A percentile compares a stretch with the other conserved stretches of the same genome.
phyloP scores from a whole-genome alignment of 1,140 invertebrate genomes.

The Ceratoteleas bidentatus region DNA sequence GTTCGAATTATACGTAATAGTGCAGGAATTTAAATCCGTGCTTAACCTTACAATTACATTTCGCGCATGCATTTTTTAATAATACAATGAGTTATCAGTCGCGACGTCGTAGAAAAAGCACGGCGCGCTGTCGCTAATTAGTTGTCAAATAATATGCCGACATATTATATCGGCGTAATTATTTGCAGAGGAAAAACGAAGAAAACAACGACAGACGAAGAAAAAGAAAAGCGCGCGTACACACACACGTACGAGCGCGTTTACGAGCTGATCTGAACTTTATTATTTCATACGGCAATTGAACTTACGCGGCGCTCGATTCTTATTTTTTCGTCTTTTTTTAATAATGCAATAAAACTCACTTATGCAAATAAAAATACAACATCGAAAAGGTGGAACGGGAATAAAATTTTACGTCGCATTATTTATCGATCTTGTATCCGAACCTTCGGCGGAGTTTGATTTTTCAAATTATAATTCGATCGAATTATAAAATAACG shows the following conservation, averaged over 20 bases:
- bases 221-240: conserved; percentile 5
- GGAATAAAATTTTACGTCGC: conserved; percentile 57
- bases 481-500: conserved; percentile 58
- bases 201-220: conserved; percentile 8
- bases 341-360: conserved; percentile 44
- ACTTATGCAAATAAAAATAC: conserved; percentile 61
- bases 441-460: conserved; percentile 34
- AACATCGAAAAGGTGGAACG: conserved; percentile 59
- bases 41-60: conserved; percentile 51
- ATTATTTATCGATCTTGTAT: conserved; percentile 62
- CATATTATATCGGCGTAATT: conserved; percentile 21
- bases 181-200: conserved; percentile 7
- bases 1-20: conserved; percentile 53
- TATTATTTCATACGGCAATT: conserved; percentile 45
- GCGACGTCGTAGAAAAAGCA: conserved; percentile 21
- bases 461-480: conserved; percentile 61
- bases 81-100: conserved; percentile 19
- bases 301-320: conserved; percentile 19
- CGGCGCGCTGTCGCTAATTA: conserved; percentile 19
- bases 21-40: conserved; percentile 41
- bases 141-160: conserved; percentile 29
- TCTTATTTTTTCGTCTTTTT: conserved; percentile 22
- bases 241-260: conserved; percentile 6
- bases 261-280: conserved; percentile 31
- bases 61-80: conserved; percentile 35